Evolutionary conservation across 2,888 invertebrate species (phyloP).

Genomic region (Caenorhabditis doughertyi): DNA sequence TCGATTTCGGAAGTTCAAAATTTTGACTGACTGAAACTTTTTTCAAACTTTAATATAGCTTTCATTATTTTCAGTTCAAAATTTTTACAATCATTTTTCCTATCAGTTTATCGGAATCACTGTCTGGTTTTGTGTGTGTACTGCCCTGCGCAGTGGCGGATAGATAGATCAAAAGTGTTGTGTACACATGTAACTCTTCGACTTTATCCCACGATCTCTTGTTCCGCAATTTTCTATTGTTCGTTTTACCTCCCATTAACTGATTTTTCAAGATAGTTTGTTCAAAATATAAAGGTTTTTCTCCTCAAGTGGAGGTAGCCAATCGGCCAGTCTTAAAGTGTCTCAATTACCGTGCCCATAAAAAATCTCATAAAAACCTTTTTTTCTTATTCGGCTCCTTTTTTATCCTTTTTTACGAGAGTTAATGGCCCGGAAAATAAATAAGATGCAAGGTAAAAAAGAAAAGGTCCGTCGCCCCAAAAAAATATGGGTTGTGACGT

Average conservation of each 20-base stretch:
- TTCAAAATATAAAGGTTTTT: slow-evolving; percentile 29
- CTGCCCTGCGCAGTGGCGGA: slow-evolving; percentile 46
- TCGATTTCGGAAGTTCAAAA: too few species aligned
- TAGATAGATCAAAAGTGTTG: slow-evolving; percentile 67
- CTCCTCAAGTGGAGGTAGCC: neutral
- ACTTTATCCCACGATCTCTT: slow-evolving; percentile 56
- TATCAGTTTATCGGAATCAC: slow-evolving; percentile 22
- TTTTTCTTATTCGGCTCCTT: neutral
- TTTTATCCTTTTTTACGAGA: neutral
- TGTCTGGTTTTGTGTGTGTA: slow-evolving; percentile 55
- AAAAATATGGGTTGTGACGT: slow-evolving; percentile 26
- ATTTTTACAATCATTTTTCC: neutral
- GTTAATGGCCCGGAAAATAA: slow-evolving; percentile 55
- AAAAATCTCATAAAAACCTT: slow-evolving; percentile 29
- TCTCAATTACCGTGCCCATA: slow-evolving; percentile 50
- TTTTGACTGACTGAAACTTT: too few species aligned
- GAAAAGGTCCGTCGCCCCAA: neutral
- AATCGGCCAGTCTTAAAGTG: neutral
- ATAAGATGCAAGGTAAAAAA: slow-evolving; percentile 17
- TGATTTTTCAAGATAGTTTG: slow-evolving; percentile 27
- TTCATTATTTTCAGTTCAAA: too few species aligned
- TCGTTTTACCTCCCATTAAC: slow-evolving; percentile 4
- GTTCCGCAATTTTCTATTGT: slow-evolving; percentile 53
- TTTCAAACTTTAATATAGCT: too few species aligned
- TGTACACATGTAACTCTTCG: slow-evolving; percentile 66